These are phyloP conservation scores for Hylaeus volcanicus DNA, from an alignment of 1,140 invertebrate genomes.

Conservation along the genomic window DNA sequence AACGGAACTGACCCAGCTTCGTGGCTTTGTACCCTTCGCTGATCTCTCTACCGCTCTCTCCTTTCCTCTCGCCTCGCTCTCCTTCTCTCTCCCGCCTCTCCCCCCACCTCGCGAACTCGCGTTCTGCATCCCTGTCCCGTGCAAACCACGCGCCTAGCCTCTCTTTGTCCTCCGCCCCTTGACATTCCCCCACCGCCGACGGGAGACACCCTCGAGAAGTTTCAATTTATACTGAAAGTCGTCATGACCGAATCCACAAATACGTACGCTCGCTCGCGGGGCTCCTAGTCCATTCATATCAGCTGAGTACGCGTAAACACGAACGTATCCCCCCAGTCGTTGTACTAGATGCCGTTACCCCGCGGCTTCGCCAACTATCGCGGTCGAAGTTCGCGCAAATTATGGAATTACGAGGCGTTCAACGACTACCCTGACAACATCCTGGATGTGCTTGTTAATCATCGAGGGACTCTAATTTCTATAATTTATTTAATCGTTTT, in stretches of 20 bases:
- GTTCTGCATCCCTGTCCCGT: slow-evolving; percentile 26
- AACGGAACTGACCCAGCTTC: slow-evolving; percentile 64
- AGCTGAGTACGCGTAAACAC: slow-evolving; percentile 58
- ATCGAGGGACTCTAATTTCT: no score
- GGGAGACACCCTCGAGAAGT: slow-evolving; percentile 72
- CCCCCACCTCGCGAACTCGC: not conserved
- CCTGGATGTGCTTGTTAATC: no score
- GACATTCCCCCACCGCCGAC: slow-evolving; percentile 55
- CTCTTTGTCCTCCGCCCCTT: slow-evolving; percentile 41
- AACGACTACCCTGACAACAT: no score
- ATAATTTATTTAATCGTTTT: no score
- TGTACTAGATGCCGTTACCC: not conserved
- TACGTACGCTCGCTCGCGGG: slow-evolving; percentile 43
- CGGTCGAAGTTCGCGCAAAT: not conserved
- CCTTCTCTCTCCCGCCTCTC: not conserved
- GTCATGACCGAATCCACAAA: slow-evolving; percentile 69
- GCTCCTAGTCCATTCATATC: slow-evolving; percentile 60
- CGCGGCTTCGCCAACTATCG: not conserved
- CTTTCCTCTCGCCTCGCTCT: not conserved
- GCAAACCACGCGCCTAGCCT: not conserved
- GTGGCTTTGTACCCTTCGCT: slow-evolving; percentile 59
- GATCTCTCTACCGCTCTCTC: slow-evolving; percentile 37
- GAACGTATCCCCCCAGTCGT: not conserved
- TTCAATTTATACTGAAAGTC: slow-evolving; percentile 74
- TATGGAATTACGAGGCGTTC: no score